Percentiles rank a stretch among this genome's conserved stretches.
Conservation (phyloP, 2,888 invertebrate genomes). For the Erynnis tages region DNA sequence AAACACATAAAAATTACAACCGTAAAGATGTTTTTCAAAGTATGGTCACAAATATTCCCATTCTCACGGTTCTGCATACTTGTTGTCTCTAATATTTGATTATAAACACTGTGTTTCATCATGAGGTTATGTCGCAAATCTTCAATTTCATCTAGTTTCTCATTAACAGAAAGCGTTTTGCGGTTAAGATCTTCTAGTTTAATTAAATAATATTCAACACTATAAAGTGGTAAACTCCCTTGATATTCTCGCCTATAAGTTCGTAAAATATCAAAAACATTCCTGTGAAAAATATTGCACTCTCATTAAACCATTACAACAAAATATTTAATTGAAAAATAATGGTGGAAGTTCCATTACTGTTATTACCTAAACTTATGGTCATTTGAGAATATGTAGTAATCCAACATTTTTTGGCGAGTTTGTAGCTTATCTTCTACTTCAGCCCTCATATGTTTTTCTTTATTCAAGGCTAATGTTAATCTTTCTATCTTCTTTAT, state of each 20-base stretch:
- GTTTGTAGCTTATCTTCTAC: slow-evolving; percentile 63
- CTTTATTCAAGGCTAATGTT: slow-evolving; percentile 56
- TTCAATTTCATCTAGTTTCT: slow-evolving; percentile 64
- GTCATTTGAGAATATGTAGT: slow-evolving; percentile 61
- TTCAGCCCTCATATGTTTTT: slow-evolving; percentile 59
- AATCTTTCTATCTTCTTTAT: slow-evolving; percentile 66
- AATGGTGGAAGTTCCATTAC: too few species aligned
- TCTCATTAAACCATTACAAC: too few species aligned
- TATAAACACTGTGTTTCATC: slow-evolving; percentile 61
- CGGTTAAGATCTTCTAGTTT: slow-evolving; percentile 54
- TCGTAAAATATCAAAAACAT: slow-evolving; percentile 63
- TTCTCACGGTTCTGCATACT: slow-evolving; percentile 57
- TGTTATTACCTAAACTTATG: slow-evolving; percentile 64
- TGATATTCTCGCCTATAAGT: slow-evolving; percentile 67
- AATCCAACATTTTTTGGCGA: slow-evolving; percentile 66
- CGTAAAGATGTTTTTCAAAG: slow-evolving; percentile 53
- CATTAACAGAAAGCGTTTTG: slow-evolving; percentile 52
- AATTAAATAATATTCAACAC: slow-evolving; percentile 62
- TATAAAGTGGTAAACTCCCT: slow-evolving; percentile 60
- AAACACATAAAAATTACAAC: slow-evolving; percentile 42
- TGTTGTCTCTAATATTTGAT: slow-evolving; percentile 60
- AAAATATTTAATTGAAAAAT: too few species aligned
- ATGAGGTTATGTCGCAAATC: slow-evolving; percentile 57
- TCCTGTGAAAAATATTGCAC: slow-evolving; percentile 49
- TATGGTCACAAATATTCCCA: slow-evolving; percentile 60